Evolutionary conservation across 2,113 vertebrate species (phyloP).

Genomic region (Laticauda colubrina): DNA sequence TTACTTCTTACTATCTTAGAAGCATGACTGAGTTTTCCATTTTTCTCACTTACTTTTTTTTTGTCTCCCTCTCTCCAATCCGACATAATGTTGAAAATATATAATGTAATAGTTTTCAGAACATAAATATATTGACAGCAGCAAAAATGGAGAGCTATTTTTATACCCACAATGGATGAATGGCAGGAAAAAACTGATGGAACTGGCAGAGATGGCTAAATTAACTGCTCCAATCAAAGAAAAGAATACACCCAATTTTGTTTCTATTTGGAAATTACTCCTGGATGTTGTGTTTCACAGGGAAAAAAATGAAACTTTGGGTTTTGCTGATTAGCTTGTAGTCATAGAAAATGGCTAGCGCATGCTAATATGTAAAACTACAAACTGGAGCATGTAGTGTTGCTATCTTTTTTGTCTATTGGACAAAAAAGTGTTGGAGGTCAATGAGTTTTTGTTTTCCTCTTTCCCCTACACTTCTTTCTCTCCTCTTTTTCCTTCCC

Average conservation of each 20-base stretch:
- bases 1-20: not conserved
- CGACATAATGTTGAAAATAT: not conserved
- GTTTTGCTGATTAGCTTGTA: not conserved
- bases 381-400: no score
- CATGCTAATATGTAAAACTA: not conserved
- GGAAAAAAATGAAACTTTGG: not conserved
- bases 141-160: not conserved
- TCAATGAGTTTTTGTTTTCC: not conserved
- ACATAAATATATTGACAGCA: not conserved
- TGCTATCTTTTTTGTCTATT: not conserved
- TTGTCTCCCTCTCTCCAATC: not conserved
- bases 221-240: not conserved
- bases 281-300: no score
- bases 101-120: not conserved
- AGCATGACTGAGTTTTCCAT: not conserved
- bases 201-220: not conserved
- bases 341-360: not conserved
- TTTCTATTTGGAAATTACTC: not conserved
- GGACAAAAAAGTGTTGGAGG: not conserved
- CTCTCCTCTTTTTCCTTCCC: not conserved
- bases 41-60: not conserved
- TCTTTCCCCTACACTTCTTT: not conserved
- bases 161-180: not conserved
- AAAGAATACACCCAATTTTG: not conserved
- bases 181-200: not conserved